Evolutionary conservation across 2,888 invertebrate species (phyloP).

Genomic region (Deroplatys truncata): DNA sequence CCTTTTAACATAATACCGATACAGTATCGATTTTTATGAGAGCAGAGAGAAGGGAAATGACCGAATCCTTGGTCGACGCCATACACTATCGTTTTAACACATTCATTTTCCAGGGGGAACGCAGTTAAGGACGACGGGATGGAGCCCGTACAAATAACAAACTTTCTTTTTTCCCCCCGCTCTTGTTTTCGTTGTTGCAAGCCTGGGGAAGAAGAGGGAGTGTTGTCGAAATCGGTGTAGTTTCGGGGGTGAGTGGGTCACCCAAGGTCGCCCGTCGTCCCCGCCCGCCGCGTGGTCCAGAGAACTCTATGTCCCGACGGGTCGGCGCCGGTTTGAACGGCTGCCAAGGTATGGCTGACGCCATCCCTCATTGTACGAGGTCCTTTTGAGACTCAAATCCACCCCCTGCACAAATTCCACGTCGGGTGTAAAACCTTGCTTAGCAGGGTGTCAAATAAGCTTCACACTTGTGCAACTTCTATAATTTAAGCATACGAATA

Average conservation of each 20-base stretch:
- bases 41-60: neutral
- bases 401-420: neutral
- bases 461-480: too few relatives aligned
- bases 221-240: neutral
- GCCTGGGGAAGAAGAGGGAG: neutral
- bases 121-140: neutral
- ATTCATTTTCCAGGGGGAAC: neutral
- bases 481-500: too few relatives aligned
- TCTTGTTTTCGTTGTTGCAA: neutral
- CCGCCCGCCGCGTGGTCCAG: neutral
- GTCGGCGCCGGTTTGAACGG: constrained; percentile 8
- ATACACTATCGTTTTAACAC: neutral
- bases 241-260: constrained; percentile 10
- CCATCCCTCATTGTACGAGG: constrained; percentile 12
- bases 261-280: constrained; percentile 3
- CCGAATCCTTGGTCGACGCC: neutral
- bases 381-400: neutral
- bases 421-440: too few relatives aligned
- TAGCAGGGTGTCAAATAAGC: too few relatives aligned
- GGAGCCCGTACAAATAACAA: neutral
- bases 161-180: neutral
- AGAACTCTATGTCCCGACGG: neutral
- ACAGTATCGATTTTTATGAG: neutral
- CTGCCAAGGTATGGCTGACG: constrained; percentile 16
- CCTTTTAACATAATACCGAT: neutral